phyloP scores from a whole-genome alignment of 2,797 vertebrate genomes.

The Melanotaenia boesemani region DNA sequence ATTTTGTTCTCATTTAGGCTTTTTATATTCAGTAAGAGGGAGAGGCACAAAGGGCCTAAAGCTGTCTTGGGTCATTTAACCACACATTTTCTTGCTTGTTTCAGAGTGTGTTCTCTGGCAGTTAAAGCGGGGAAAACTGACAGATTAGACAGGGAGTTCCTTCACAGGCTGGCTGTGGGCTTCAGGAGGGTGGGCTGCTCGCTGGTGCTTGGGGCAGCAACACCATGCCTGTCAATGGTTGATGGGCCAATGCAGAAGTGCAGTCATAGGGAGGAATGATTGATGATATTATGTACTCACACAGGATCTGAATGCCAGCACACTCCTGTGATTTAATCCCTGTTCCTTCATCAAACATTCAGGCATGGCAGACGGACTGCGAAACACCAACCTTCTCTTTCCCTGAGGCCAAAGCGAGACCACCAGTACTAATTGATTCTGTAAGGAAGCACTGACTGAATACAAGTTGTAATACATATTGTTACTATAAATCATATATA shows the following conservation, averaged over 20 bases:
- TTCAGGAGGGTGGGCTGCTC: slow-evolving; percentile 72
- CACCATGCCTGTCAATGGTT: slow-evolving; percentile 75
- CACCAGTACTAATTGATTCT: slow-evolving; percentile 50
- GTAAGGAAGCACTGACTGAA: slow-evolving; percentile 17
- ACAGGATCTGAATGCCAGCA: slow-evolving; percentile 76
- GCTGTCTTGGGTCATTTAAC: slow-evolving; percentile 80
- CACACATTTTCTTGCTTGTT: slow-evolving; percentile 72
- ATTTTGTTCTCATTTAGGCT: slow-evolving; percentile 78
- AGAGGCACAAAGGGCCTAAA: slow-evolving; percentile 69
- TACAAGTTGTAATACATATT: slow-evolving; percentile 6
- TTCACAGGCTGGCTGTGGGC: slow-evolving; percentile 68
- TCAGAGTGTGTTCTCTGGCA: slow-evolving; percentile 73
- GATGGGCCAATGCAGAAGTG: slow-evolving; percentile 73
- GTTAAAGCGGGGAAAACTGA: slow-evolving; percentile 72
- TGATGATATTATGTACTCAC: slow-evolving; percentile 82
- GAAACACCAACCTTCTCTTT: slow-evolving; percentile 31
- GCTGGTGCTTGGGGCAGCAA: slow-evolving; percentile 70
- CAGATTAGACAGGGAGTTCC: slow-evolving; percentile 76
- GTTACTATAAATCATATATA: slow-evolving; percentile 3
- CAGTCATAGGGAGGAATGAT: slow-evolving; percentile 73
- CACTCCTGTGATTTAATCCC: slow-evolving; percentile 79
- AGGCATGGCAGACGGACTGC: slow-evolving; percentile 61
- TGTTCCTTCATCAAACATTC: slow-evolving; percentile 71
- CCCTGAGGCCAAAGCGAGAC: slow-evolving; percentile 35
- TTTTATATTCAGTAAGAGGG: slow-evolving; percentile 74